phyloP scores from a whole-genome alignment of 1,140 invertebrate genomes.

The Dreissena polymorpha region DNA sequence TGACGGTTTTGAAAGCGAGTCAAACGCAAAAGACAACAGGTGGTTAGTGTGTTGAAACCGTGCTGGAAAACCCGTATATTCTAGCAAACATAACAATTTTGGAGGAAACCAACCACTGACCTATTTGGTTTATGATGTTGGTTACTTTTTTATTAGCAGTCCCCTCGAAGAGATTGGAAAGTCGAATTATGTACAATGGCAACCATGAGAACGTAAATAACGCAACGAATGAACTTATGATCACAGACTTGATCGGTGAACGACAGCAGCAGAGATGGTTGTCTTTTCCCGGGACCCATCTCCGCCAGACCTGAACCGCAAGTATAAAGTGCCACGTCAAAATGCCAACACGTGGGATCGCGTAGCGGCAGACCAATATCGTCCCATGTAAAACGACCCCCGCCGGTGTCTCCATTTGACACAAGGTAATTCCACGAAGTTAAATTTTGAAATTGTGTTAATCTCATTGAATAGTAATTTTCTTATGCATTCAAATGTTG shows the following conservation, averaged over 20 bases:
- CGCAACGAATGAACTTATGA: no score
- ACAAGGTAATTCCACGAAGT: slow-evolving; percentile 64
- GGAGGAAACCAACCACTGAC: slow-evolving; percentile 97
- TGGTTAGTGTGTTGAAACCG: slow-evolving; percentile 83
- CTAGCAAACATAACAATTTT: slow-evolving; percentile 99
- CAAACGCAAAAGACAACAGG: background rate
- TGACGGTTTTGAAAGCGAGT: background rate
- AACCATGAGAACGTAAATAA: slow-evolving; percentile 98
- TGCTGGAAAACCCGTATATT: slow-evolving; percentile 98
- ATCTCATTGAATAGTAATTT: no score
- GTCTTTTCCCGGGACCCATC: slow-evolving; percentile 88
- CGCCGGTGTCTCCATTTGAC: slow-evolving; percentile 81
- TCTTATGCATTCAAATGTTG: no score
- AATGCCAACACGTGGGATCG: slow-evolving; percentile 94
- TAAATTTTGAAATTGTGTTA: slow-evolving; percentile 18
- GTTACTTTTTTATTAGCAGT: slow-evolving; percentile 80
- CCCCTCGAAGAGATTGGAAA: slow-evolving; percentile 62
- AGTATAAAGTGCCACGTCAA: slow-evolving; percentile 95
- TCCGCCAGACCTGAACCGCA: slow-evolving; percentile 93
- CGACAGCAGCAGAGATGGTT: slow-evolving; percentile 63
- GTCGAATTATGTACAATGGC: slow-evolving; percentile 87
- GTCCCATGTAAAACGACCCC: slow-evolving; percentile 92
- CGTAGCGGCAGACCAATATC: slow-evolving; percentile 94
- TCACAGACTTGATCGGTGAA: no score
- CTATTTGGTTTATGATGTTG: slow-evolving; percentile 90